Evolutionary conservation across 2,113 vertebrate species (phyloP).

Genomic region (Vidua macroura): DNA sequence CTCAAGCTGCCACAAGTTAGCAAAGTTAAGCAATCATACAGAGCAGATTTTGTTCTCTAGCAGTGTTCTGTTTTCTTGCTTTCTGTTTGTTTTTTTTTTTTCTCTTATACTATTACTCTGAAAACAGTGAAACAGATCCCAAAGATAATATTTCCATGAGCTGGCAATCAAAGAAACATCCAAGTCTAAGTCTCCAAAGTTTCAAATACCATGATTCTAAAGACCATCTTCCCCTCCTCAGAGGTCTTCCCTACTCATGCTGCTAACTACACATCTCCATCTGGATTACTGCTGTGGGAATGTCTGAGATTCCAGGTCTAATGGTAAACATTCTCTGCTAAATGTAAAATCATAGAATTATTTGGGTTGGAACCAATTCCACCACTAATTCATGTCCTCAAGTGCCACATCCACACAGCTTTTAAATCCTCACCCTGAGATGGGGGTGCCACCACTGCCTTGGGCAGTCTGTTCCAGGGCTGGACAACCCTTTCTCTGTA

Average conservation of each 20-base stretch:
- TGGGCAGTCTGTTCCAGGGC: neutral
- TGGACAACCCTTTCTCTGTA: neutral
- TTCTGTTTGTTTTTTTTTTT: neutral
- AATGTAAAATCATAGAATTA: neutral
- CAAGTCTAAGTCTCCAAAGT: neutral
- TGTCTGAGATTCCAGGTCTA: neutral
- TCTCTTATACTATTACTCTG: neutral
- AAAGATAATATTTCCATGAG: neutral
- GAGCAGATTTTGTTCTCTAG: neutral
- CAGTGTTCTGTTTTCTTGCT: neutral
- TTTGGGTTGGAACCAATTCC: neutral
- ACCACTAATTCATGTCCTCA: neutral
- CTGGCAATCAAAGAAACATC: neutral
- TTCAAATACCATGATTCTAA: neutral
- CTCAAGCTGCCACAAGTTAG: neutral
- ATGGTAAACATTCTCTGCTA: neutral
- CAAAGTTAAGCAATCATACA: neutral
- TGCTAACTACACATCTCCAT: neutral
- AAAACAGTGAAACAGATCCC: neutral
- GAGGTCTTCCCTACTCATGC: neutral
- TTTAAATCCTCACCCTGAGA: neutral
- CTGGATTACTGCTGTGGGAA: neutral
- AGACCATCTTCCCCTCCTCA: neutral
- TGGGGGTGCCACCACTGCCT: neutral
- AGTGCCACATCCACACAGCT: accelerated